These are phyloP conservation scores for Drosophila subquinaria DNA, from an alignment of 2,888 invertebrate genomes.

Conservation along the genomic window DNA sequence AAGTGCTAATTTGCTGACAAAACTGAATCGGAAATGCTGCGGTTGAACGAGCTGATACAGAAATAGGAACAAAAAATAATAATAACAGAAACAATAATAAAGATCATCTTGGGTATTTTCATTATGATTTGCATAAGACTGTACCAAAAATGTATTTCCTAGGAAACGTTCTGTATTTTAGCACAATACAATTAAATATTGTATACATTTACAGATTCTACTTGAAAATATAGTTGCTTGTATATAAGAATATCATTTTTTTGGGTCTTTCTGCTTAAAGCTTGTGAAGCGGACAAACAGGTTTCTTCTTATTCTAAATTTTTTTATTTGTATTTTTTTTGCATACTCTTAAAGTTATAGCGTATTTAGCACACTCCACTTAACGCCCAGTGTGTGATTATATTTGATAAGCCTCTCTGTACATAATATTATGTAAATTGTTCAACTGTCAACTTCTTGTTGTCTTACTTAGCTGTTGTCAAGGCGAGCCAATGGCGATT, in stretches of 20 bases:
- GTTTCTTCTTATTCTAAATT: conserved; percentile 49
- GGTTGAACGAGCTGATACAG: conserved; percentile 34
- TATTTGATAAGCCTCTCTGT: conserved; percentile 59
- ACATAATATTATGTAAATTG: conserved; percentile 63
- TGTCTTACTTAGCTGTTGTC: conserved; percentile 54
- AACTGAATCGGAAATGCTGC: conserved; percentile 70
- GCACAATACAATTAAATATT: conserved; percentile 8
- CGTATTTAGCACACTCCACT: conserved; percentile 69
- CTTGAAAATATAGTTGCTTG: background rate
- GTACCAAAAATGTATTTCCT: conserved; percentile 57
- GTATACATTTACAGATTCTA: background rate
- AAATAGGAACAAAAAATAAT: background rate
- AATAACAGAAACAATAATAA: conserved; percentile 11
- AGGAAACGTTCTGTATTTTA: conserved; percentile 58
- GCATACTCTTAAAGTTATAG: conserved; percentile 42
- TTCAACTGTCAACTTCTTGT: conserved; percentile 54
- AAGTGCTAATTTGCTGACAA: conserved; percentile 49
- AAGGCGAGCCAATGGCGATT: conserved; percentile 52
- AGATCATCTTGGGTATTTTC: conserved; percentile 39
- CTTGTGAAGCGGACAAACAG: conserved; percentile 49
- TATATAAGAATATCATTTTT: background rate
- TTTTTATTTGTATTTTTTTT: conserved; percentile 20
- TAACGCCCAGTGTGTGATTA: conserved; percentile 48
- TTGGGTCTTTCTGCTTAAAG: conserved; percentile 31
- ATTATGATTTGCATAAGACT: conserved; percentile 66